Evolutionary conservation across 2,888 invertebrate species (phyloP), one percentile per base, ranked within the genome.

Genomic region (Petrolisthes cinctipes): DNA sequence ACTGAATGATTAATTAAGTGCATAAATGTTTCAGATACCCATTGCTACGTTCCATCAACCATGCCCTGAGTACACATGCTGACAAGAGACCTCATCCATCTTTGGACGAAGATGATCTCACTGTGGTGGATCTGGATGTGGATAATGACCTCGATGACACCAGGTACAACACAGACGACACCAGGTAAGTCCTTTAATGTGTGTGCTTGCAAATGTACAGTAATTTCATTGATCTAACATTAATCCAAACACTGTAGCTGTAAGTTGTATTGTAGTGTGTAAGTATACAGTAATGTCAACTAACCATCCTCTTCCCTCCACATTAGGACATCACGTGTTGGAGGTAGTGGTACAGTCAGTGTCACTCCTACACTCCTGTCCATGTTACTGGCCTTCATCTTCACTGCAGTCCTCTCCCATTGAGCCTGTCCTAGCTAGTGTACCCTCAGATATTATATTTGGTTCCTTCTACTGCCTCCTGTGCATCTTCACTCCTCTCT

Each of bases 41-140:
- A 61, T 51, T 87, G 66, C 81, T 87, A 23, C 83, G 83, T 7
- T 80, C 87, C 66, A 81, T 87, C 81, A 87, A 87, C 61, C 61
- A 84, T 6, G 87, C 84, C 11, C 81, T 87, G 57, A 80, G 73
- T 4, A 7, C 53, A 5, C 79, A 87, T 14, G 53, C 61, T 14
- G 76, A 84, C 4, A 84, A 81, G 79, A 54, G 87, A 14, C 87
- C 87, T 23, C 68, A 4, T 7, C 56, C 57, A 76, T 71, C 9
- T 14, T 9, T 61, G 37, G 68, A 78, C 20, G 80, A 85, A 37
- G 68, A 82, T 82, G 68, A 82, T 82, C 37, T 37, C 61, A 51
- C 11, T 54, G 66, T 71, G 5, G 61, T 83, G 68, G 87, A 87
- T 66, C n/a, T 86, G 20, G 86, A 86, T 83, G 82, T 83, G 4